Evolutionary conservation across 2,888 invertebrate genomes (phyloP).

Genomic region (Orthosia cruda): DNA sequence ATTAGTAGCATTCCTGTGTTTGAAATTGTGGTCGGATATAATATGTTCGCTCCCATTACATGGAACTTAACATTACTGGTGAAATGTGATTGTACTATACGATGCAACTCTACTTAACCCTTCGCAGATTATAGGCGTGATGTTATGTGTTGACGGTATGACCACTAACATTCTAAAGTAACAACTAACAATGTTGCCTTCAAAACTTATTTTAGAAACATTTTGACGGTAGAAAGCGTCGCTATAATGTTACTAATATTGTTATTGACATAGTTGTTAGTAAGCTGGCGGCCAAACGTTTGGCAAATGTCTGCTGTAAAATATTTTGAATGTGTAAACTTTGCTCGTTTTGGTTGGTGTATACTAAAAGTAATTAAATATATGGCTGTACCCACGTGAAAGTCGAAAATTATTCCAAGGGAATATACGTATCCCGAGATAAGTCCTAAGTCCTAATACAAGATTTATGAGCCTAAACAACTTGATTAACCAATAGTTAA

Average conservation of each 20-base stretch:
- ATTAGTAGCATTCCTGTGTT: no score
- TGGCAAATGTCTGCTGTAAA: constrained; percentile 20
- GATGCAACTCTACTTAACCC: no score
- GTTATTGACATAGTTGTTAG: constrained; percentile 26
- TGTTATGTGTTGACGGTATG: background rate
- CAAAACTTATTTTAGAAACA: constrained; percentile 8
- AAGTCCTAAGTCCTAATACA: no score
- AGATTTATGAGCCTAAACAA: no score
- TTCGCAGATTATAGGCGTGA: no score
- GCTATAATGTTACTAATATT: constrained; percentile 10
- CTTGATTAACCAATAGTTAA: no score
- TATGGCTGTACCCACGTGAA: background rate
- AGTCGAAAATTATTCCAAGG: no score
- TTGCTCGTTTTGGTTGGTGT: background rate
- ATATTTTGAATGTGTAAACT: constrained; percentile 28
- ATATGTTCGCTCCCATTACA: no score
- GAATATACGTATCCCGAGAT: no score
- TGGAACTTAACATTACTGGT: no score
- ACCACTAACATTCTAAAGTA: background rate
- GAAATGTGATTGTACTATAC: no score
- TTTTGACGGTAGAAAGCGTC: constrained; percentile 10
- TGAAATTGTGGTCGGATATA: no score
- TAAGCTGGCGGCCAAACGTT: constrained; percentile 8
- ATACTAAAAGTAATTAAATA: background rate
- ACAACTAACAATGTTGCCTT: constrained; percentile 11